Evolutionary conservation across 2,888 invertebrate species (phyloP), one percentile per base, ranked within the genome.

Genomic region (Dastarcus helophoroides): DNA sequence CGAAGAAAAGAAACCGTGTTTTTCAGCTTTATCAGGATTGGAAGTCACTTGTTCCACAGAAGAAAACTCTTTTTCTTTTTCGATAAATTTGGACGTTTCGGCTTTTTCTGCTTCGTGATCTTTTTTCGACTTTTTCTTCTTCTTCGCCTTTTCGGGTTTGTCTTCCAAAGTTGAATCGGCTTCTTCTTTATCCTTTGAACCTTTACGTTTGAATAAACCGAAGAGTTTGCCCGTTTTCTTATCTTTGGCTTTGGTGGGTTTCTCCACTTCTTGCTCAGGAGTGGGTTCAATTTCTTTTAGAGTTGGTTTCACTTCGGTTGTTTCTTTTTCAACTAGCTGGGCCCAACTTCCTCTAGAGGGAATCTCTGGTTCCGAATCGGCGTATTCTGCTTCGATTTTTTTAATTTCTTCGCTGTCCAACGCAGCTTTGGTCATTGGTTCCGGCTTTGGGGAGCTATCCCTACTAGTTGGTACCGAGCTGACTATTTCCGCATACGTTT

Each of bases 41-140:
- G 19, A 7, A 7, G 7, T 6, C 19, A 7, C 7, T 19, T 19
- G 19, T 19, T 19, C 19, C 7, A 7, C 19, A 6, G 19, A 23
- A 5, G 8, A 8, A 11, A 7, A 7, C 7, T 6, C 24, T 23
- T 28, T 31, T 14, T 26, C 22, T 23, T 38, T 15, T 7, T 23
- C 24, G n/a, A 1, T 9, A 3, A 19, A n/a, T 21, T 19, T 31
- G 11, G 22, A 21, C 3, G 28, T 13, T 21, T 33, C 21, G 29
- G 40, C 24, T 29, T 38, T 25, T 31, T 31, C 17, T 36, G 33
- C 13, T 29, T 24, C 14, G 29, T 29, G 8, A 22, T 13, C 14
- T 29, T 29, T 31, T 13, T 21, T 33, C 21, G 29, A 40, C 24
- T 29, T 38, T 25, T 31, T 31, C 17, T 36, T 36, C 13, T 29